phyloP scores from a whole-genome alignment of 2,113 vertebrate species.

The Chaetodon trifascialis region DNA sequence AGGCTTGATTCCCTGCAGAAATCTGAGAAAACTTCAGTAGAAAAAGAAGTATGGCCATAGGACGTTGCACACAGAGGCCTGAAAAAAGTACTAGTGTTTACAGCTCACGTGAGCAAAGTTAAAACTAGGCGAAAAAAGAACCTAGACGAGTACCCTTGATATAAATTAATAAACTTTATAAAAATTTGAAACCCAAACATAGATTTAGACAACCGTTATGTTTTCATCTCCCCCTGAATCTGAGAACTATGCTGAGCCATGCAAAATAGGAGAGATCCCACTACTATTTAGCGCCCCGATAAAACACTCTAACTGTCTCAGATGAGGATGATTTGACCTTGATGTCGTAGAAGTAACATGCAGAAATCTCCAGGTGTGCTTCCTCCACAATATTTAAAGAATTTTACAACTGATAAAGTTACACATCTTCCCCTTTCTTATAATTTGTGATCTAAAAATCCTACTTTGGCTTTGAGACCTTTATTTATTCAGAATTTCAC shows the following conservation, averaged over 20 bases:
- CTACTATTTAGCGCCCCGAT: conserved; percentile 46
- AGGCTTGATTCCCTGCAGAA: conserved; percentile 63
- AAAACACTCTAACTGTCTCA: conserved; percentile 31
- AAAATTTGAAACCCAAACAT: conserved; percentile 70
- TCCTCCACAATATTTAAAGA: conserved; percentile 40
- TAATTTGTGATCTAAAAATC: conserved; percentile 54
- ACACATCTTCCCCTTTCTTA: conserved; percentile 31
- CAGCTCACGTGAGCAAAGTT: conserved; percentile 51
- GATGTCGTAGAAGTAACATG: conserved; percentile 60
- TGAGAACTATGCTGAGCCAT: conserved; percentile 69
- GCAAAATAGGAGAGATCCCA: conserved; percentile 69
- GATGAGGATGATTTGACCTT: conserved; percentile 52
- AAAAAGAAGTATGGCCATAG: conserved; percentile 42
- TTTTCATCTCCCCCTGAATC: conserved; percentile 44
- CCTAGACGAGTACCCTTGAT: conserved; percentile 61
- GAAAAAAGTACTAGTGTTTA: conserved; percentile 46
- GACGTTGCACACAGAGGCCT: conserved; percentile 64
- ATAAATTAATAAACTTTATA: conserved; percentile 76
- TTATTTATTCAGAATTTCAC: conserved; percentile 53
- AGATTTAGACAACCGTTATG: conserved; percentile 56
- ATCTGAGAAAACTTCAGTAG: conserved; percentile 54
- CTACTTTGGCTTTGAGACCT: conserved; percentile 77
- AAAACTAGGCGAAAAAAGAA: conserved; percentile 55
- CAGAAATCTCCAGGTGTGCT: conserved; percentile 62
- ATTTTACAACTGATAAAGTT: conserved; percentile 41